Conservation (phyloP, 2,888 invertebrate genomes). For the Pyrrhia umbra region DNA sequence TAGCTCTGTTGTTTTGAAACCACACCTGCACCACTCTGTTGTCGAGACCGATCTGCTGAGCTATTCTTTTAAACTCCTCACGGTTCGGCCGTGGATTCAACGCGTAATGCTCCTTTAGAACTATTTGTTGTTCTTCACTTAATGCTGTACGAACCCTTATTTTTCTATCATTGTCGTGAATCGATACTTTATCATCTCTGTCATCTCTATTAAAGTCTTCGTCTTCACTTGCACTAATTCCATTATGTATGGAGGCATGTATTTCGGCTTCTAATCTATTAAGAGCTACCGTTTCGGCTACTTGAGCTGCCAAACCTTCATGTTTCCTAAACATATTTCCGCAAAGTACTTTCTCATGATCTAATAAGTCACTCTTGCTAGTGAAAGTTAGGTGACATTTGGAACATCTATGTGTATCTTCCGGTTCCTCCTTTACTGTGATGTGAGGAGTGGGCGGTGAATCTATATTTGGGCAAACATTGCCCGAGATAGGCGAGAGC, state of each 20-base stretch:
- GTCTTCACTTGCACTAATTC: slow-evolving; percentile 91
- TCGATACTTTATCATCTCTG: slow-evolving; percentile 88
- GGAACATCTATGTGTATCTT: slow-evolving; percentile 87
- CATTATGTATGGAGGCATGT: slow-evolving; percentile 87
- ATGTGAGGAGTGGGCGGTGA: slow-evolving; percentile 75
- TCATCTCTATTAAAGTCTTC: slow-evolving; percentile 89
- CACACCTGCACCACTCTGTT: slow-evolving; percentile 97
- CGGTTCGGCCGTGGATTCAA: slow-evolving; percentile 98
- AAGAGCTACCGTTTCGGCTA: slow-evolving; percentile 92
- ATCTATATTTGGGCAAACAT: slow-evolving; percentile 81
- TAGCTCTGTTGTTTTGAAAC: slow-evolving; percentile 98
- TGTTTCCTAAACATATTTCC: slow-evolving; percentile 91
- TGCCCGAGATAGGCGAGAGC: slow-evolving; percentile 89
- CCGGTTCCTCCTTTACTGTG: slow-evolving; percentile 81
- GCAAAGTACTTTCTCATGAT: slow-evolving; percentile 93
- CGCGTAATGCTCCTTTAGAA: slow-evolving; percentile 97
- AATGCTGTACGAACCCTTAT: slow-evolving; percentile 98
- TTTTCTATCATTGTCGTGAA: slow-evolving; percentile 93
- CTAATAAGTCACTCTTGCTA: slow-evolving; percentile 91
- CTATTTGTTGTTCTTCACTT: slow-evolving; percentile 97
- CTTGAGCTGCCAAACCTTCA: slow-evolving; percentile 94
- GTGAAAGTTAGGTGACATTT: slow-evolving; percentile 91
- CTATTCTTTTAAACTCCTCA: slow-evolving; percentile 97
- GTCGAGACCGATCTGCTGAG: slow-evolving; percentile 93
- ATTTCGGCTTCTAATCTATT: slow-evolving; percentile 88